Evolutionary conservation across 2,797 vertebrate genomes (phyloP), one percentile per base, ranked within the genome.

Genomic region (Rhinatrema bivittatum): DNA sequence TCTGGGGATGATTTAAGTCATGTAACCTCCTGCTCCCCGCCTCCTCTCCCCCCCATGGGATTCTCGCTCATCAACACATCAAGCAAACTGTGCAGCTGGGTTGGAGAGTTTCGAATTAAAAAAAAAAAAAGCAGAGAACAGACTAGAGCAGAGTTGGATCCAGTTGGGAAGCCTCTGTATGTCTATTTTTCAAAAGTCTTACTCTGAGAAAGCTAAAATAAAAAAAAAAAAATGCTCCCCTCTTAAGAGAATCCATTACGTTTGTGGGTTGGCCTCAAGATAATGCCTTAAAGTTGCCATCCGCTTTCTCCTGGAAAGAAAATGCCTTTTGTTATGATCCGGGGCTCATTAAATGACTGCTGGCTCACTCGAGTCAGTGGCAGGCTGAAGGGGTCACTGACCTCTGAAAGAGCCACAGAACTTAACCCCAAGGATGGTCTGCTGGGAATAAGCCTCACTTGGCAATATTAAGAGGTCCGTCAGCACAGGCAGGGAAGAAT

Each of bases 1-100:
- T 75, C 60, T 68, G 74, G 74, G 69, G 70, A 69, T 76, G 71
- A 78, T 73, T 78, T 82, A 69, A 73, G 72, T 74, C 61, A 65
- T 74, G 70, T 70, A 61, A 60, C 68, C n/a, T n/a, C n/a, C n/a
- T n/a, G n/a, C n/a, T n/a, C n/a, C n/a, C n/a, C n/a, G n/a, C n/a
- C n/a, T n/a, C n/a, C n/a, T n/a, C n/a, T n/a, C n/a, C n/a, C 65
- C 59, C 21, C 46, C 56, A 70, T 65, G 59, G 19, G 3, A 69
- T 62, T 65, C 66, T 78, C 68, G 60, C 72, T 78, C 75, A 74
- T 53, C 45, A 50, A 77, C 69, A 79, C 78, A 82, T 77, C 70
- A 84, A 71, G 81, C 68, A 38, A 16, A 29, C 7, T 56, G 25
- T 52, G 29, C 50, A 76, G 46, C 38, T 42, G 38, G 71, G 28